Evolutionary conservation across 2,888 invertebrate genomes (phyloP).

Genomic region (Automeris io): DNA sequence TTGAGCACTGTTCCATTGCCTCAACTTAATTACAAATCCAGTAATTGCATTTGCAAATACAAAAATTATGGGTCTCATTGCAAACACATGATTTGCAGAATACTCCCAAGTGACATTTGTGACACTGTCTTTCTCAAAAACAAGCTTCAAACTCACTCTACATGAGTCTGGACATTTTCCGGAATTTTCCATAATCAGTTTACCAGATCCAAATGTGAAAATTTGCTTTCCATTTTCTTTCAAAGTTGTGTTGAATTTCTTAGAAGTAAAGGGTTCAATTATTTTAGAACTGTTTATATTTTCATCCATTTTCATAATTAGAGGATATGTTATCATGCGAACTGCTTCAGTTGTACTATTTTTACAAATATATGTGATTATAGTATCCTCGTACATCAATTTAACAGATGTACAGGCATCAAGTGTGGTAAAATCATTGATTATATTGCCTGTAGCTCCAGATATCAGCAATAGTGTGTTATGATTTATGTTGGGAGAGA

Average conservation of each 20-base stretch:
- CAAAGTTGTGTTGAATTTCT: constrained; percentile 73
- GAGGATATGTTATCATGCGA: constrained; percentile 47
- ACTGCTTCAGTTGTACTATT: constrained; percentile 77
- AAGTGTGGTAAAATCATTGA: constrained; percentile 79
- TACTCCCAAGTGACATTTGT: constrained; percentile 79
- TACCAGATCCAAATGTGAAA: constrained; percentile 76
- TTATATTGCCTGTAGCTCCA: constrained; percentile 81
- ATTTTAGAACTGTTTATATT: constrained; percentile 35
- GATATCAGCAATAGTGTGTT: constrained; percentile 82
- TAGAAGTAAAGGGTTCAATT: constrained; percentile 44
- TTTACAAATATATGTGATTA: constrained; percentile 76
- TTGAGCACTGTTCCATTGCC: constrained; percentile 84
- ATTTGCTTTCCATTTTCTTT: constrained; percentile 76
- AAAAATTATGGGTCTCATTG: constrained; percentile 84
- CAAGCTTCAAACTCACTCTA: constrained; percentile 78
- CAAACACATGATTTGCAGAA: constrained; percentile 79
- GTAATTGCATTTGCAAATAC: constrained; percentile 78
- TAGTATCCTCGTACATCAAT: constrained; percentile 73
- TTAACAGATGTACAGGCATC: constrained; percentile 78
- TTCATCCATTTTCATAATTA: constrained; percentile 46
- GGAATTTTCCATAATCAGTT: constrained; percentile 82
- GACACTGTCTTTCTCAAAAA: constrained; percentile 72
- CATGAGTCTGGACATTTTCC: constrained; percentile 84
- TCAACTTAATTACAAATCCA: constrained; percentile 89
- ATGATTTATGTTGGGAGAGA: constrained; percentile 67